Evolutionary conservation across 2,113 vertebrate genomes (phyloP).

Genomic region (Xenopus tropicalis): DNA sequence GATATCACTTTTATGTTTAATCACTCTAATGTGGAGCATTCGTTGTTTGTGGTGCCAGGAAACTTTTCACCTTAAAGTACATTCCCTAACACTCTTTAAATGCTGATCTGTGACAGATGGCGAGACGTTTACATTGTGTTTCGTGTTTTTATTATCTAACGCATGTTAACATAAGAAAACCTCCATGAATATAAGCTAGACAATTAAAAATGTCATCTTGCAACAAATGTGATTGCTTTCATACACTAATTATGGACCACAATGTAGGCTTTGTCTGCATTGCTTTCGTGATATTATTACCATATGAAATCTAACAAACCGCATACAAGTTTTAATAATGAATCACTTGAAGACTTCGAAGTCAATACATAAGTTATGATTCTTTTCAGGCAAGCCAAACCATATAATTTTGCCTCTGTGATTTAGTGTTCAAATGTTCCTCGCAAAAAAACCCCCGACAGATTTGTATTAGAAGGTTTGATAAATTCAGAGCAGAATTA

Average conservation of each 20-base stretch:
- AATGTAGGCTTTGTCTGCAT: conserved; percentile 33
- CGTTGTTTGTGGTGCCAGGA: conserved; percentile 1
- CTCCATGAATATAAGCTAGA: conserved; percentile 25
- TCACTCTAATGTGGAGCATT: background rate
- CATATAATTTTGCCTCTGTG: conserved; percentile 18
- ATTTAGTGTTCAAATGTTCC: conserved; percentile 15
- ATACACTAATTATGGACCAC: conserved; percentile 25
- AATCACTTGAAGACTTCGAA: conserved; percentile 36
- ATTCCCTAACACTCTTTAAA: conserved; percentile 26
- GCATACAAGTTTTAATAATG: conserved; percentile 40
- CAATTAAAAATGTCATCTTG: conserved; percentile 29
- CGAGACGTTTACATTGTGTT: background rate
- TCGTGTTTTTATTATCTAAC: conserved; percentile 8
- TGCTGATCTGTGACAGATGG: conserved; percentile 37
- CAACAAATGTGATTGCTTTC: conserved; percentile 19
- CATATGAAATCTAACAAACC: conserved; percentile 41
- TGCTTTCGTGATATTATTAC: conserved; percentile 25
- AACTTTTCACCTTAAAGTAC: conserved; percentile 11
- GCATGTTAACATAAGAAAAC: background rate
- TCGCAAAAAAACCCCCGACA: conserved; percentile 4
- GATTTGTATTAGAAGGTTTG: conserved; percentile 35
- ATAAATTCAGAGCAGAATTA: conserved; percentile 32
- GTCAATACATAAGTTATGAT: conserved; percentile 17
- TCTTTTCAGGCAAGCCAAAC: conserved; percentile 20
- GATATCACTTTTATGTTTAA: conserved; percentile 14